phyloP scores from a whole-genome alignment of 2,797 vertebrate species.

The Heterohyrax brucei region DNA sequence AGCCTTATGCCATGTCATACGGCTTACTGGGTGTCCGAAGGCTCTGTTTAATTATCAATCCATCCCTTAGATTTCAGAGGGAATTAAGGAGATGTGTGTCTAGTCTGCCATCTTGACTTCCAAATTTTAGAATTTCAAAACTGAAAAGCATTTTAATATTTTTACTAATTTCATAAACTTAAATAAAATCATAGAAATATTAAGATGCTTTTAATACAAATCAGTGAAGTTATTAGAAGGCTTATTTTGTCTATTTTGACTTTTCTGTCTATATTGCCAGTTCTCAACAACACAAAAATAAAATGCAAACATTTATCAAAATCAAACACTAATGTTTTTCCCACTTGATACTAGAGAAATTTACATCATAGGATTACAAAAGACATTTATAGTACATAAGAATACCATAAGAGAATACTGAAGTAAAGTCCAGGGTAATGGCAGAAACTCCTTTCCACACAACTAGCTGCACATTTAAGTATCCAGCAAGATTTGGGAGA shows the following conservation, averaged over 20 bases:
- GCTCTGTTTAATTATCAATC: too few relatives aligned
- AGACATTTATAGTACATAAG: background rate
- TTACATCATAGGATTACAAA: background rate
- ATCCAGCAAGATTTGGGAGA: background rate
- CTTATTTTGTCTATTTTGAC: background rate
- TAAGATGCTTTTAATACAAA: background rate
- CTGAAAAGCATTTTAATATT: background rate
- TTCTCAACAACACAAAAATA: background rate
- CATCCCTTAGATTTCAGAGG: too few relatives aligned
- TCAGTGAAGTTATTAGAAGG: background rate
- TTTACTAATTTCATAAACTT: background rate
- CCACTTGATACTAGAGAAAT: background rate
- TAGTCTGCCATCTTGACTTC: too few relatives aligned
- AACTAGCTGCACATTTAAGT: background rate
- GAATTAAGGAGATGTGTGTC: too few relatives aligned
- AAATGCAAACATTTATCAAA: background rate
- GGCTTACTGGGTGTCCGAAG: too few relatives aligned
- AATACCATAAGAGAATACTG: background rate
- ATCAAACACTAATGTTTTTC: background rate
- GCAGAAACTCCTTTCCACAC: background rate
- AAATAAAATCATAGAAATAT: background rate
- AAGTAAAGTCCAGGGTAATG: background rate
- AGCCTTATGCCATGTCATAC: too few relatives aligned
- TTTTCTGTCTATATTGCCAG: background rate
- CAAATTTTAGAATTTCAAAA: background rate